Evolutionary conservation across 2,113 vertebrate species (phyloP), one percentile per base, ranked within the genome.

Genomic region (Ophthalmolycus amberensis): DNA sequence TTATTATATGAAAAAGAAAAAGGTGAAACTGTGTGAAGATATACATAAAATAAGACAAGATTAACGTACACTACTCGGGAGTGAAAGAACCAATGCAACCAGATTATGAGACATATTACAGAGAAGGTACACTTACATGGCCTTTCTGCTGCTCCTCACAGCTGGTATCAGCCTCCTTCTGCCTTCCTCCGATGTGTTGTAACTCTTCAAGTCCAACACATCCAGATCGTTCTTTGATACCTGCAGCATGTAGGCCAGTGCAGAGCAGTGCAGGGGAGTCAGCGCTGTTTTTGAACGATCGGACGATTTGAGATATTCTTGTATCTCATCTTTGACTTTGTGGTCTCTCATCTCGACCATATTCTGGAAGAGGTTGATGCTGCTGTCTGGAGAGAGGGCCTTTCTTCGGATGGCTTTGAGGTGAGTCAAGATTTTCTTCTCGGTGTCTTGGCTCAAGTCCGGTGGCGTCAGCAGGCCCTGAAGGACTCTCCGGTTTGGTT

Each of bases 281-380:
- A 93, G 37, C 0, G 25, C 32, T 6, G 37, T 63, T 7, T 59
- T 16, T 0, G 38, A 48, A 11, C 12, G 27, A 1, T 71, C 62
- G 5, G 50, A 20, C 9, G 6, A 18, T 11, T 0, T 79, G 4
- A 92, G 71, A 75, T 91, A 93, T 38, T 90, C 83, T 40, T 73
- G 40, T 12, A 94, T 88, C 67, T 91, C 88, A 12, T 89, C 79
- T 72, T 84, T 90, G 62, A 92, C 65, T 72, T 86, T 93, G 25
- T 77, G 25, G 40, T 94, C 91, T 82, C 92, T 90, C 86, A 94
- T 88, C 52, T 94, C 92, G 0, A 92, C 80, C 81, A 95, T 86
- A 52, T 78, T 71, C 68, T 85, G 88, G 56, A 93, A 91, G 9
- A 92, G 75, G 58, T 42, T 89, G 75, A 94, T 91, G 18, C 90